Conservation (phyloP, 2,888 invertebrate genomes). For the Allophyes oxyacanthae region DNA sequence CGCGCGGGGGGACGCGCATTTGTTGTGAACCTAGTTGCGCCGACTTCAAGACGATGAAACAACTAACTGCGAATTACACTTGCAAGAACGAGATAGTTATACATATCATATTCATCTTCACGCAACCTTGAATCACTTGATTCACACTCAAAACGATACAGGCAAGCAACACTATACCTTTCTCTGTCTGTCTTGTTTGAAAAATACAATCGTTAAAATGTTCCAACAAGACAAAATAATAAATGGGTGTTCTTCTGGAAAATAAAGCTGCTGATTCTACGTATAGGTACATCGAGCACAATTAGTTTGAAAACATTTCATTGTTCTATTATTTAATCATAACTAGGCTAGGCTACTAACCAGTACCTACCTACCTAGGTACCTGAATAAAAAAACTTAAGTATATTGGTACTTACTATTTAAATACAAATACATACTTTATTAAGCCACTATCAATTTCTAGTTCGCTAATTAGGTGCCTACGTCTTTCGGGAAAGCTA, state of each 20-base stretch:
- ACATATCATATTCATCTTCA: slow-evolving; percentile 57
- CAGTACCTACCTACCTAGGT: too few species aligned
- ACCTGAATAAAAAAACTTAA: too few species aligned
- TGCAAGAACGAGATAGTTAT: slow-evolving; percentile 67
- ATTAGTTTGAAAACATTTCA: too few species aligned
- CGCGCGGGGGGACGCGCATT: slow-evolving; percentile 74
- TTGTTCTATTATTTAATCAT: too few species aligned
- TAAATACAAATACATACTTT: too few species aligned
- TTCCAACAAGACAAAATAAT: slow-evolving; percentile 54
- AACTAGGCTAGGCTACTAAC: slow-evolving; percentile 1
- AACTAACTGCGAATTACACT: slow-evolving; percentile 26
- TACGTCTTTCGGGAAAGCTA: slow-evolving; percentile 9
- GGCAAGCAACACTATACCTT: slow-evolving; percentile 74
- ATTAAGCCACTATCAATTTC: too few species aligned
- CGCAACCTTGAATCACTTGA: slow-evolving; percentile 86
- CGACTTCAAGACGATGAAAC: slow-evolving; percentile 69
- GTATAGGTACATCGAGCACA: slow-evolving; percentile 6
- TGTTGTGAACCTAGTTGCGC: slow-evolving; percentile 72
- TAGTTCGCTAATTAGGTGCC: not conserved
- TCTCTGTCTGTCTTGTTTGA: slow-evolving; percentile 76
- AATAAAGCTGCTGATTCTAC: slow-evolving; percentile 33
- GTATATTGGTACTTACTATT: too few species aligned
- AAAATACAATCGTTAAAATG: slow-evolving; percentile 74
- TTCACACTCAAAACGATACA: slow-evolving; percentile 63
- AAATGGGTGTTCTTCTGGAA: slow-evolving; percentile 40